Percentiles rank a stretch among this genome's conserved stretches.
Conservation (phyloP, 2,888 invertebrate genomes). For the Zygothrica quintamaculata region DNA sequence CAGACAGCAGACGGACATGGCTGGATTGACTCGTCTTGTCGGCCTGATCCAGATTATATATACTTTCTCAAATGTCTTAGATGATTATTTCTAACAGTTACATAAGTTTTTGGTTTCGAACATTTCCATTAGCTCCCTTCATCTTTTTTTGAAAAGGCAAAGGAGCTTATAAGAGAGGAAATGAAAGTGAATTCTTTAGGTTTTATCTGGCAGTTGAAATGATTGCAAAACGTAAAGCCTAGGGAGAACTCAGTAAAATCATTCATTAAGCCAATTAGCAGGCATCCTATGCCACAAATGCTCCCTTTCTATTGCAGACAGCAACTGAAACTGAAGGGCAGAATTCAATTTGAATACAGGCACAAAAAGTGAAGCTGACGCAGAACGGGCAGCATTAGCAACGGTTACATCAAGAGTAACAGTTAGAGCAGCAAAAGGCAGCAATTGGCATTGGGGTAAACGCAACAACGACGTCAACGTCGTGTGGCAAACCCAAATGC, state of each 20-base stretch:
- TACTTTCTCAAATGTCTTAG: too few relatives aligned
- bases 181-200: too few relatives aligned
- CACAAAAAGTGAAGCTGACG: background rate
- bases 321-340: conserved; percentile 25
- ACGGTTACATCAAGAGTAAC: background rate
- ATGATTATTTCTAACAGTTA: too few relatives aligned
- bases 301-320: conserved; percentile 54
- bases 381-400: background rate
- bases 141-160: too few relatives aligned
- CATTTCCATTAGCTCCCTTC: too few relatives aligned
- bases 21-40: too few relatives aligned
- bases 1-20: too few relatives aligned
- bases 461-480: conserved; percentile 8
- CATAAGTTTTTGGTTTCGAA: too few relatives aligned
- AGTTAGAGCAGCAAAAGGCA: background rate
- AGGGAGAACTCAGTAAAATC: conserved; percentile 32
- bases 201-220: too few relatives aligned
- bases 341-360: background rate
- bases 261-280: conserved; percentile 63
- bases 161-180: too few relatives aligned
- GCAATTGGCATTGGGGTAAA: background rate
- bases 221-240: background rate
- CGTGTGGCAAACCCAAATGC: conserved; percentile 52
- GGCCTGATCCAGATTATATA: too few relatives aligned
- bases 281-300: conserved; percentile 19